A percentile compares a stretch with the other conserved stretches of the same genome.
Evolutionary conservation across 2,113 vertebrate species (phyloP).

Genomic region (Thamnaconus septentrionalis): DNA sequence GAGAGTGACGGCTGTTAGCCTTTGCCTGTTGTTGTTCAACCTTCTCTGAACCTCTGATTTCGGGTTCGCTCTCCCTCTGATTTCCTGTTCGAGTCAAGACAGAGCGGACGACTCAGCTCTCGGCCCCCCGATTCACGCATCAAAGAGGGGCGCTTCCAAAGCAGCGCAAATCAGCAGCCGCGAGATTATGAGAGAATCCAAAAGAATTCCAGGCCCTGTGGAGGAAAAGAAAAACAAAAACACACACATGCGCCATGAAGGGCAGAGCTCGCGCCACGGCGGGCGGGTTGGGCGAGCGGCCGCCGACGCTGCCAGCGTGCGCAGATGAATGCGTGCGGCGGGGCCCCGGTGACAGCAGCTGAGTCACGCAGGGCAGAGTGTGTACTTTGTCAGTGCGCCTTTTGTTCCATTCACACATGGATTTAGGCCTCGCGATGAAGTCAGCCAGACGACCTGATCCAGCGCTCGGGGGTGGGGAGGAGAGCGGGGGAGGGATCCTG

Average conservation of each 20-base stretch:
- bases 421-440: conserved; percentile 50
- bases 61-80: conserved; percentile 41
- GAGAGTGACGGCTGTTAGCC: conserved; percentile 29
- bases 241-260: conserved; percentile 59
- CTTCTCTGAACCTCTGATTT: too few species aligned
- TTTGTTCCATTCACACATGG: conserved; percentile 62
- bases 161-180: conserved; percentile 58
- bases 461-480: conserved; percentile 11
- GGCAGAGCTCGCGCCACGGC: conserved; percentile 40
- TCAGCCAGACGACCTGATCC: conserved; percentile 53
- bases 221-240: conserved; percentile 29
- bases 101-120: too few species aligned
- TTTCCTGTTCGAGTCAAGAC: conserved; percentile 52
- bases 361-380: conserved; percentile 60
- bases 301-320: conserved; percentile 35
- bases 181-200: conserved; percentile 29
- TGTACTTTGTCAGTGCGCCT: conserved; percentile 49
- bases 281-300: conserved; percentile 29
- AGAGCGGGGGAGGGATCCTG: too few species aligned
- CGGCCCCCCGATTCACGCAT: background rate
- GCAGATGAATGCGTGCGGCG: conserved; percentile 28
- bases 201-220: conserved; percentile 22
- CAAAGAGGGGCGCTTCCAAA: conserved; percentile 37
- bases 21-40: conserved; percentile 52
- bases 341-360: conserved; percentile 48